Evolutionary conservation across 1,140 invertebrate genomes (phyloP), one percentile per base, ranked within the genome.

Genomic region (Eumaeus atala): DNA sequence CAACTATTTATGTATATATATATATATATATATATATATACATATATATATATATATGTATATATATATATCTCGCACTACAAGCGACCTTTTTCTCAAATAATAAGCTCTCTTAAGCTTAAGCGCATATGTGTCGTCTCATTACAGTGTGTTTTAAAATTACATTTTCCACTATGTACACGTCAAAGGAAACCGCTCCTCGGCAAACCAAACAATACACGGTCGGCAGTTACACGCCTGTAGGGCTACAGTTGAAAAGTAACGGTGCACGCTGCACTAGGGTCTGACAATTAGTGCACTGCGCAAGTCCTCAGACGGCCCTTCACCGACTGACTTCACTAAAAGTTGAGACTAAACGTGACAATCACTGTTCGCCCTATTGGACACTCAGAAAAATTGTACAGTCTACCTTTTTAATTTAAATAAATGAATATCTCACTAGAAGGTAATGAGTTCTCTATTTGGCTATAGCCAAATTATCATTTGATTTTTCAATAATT

Each of bases 231-330:
- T 53, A 51, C 51, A 53, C 44, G 53, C 49, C 50, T 54, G 62
- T 52, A 60, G 56, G 59, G 58, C 52, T 62, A 16, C 33, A 53
- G 42, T 53, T 53, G 34, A 42, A 54, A 54, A 38, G 38, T 33
- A 28, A 28, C 40, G 17, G 51, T 47, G 44, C 51, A 34, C 40
- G 17, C 38, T 47, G 44, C 51, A 34, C 42, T 33, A 21, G 28
- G 42, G 51, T 28, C 63, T 74, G 72, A 72, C 72, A 77, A 77
- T 77, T 70, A 77, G 72, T 63, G 70, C 72, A 67, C 66, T 72
- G 67, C 57, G 56, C 59, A 61, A 61, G 70, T 57, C 62, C 70
- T 74, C 67, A 74, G 74, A 77, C 74, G 63, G 61, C 64, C 52
- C 71, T 74, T 59, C 52, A 55, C 70, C 62, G 59, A 61, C 66